phyloP scores from a whole-genome alignment of 1,140 invertebrate genomes.

The Nilaparvata lugens region DNA sequence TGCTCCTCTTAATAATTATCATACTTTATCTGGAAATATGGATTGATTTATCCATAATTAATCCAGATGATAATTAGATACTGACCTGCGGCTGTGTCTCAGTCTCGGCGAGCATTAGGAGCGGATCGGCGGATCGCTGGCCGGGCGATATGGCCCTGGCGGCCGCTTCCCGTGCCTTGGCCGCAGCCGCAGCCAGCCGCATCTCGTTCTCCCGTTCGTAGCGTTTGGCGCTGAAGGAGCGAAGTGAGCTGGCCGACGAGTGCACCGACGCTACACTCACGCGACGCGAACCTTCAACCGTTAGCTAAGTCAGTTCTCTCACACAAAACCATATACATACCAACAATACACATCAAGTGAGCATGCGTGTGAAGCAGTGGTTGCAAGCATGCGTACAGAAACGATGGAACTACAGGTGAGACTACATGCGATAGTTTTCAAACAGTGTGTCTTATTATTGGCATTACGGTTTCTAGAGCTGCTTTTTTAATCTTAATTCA shows the following conservation, averaged over 20 bases:
- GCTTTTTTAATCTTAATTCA: too few relatives aligned
- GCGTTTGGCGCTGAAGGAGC: slow-evolving; percentile 59
- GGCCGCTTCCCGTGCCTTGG: slow-evolving; percentile 23
- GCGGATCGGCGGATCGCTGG: slow-evolving; percentile 20
- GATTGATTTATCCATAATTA: too few relatives aligned
- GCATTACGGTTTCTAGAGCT: too few relatives aligned
- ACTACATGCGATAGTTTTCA: too few relatives aligned
- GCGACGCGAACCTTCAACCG: slow-evolving; percentile 59
- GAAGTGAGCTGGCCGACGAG: slow-evolving; percentile 65
- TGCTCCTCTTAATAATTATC: too few relatives aligned
- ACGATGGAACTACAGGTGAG: too few relatives aligned
- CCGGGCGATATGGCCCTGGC: slow-evolving; percentile 11
- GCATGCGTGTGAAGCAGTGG: too few relatives aligned
- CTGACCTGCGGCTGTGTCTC: background rate
- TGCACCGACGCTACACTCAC: slow-evolving; percentile 71
- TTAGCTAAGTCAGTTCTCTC: background rate
- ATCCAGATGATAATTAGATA: too few relatives aligned
- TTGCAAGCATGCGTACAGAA: too few relatives aligned
- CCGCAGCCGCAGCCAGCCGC: slow-evolving; percentile 36
- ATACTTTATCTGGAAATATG: too few relatives aligned
- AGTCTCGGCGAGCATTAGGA: background rate
- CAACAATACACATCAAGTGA: background rate
- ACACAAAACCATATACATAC: background rate
- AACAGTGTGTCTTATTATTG: too few relatives aligned
- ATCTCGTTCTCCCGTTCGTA: slow-evolving; percentile 68